Evolutionary conservation across 92 coral and sea anemone genomes (phyloP).

Genomic region (Epizoanthus illoricatus): DNA sequence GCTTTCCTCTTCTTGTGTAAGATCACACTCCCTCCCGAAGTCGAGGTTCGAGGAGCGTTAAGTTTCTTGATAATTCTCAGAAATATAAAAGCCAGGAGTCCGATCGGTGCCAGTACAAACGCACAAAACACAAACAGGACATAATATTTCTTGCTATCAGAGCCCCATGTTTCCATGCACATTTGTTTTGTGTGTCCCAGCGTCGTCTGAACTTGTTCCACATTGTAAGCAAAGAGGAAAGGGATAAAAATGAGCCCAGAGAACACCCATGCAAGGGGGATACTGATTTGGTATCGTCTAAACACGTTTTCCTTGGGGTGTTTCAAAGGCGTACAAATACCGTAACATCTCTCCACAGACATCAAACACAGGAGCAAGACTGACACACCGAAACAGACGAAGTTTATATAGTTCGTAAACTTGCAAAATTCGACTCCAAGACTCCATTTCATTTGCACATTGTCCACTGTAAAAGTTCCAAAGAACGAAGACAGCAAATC

Average conservation of each 20-base stretch:
- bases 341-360: constrained; percentile 67
- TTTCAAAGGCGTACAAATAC: constrained; percentile 62
- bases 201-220: constrained; percentile 40
- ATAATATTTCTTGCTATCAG: constrained; percentile 37
- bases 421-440: constrained; percentile 73
- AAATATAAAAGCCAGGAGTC: constrained; percentile 44
- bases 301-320: constrained; percentile 50
- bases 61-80: constrained; percentile 61
- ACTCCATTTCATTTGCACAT: constrained; percentile 76
- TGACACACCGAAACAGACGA: constrained; percentile 58
- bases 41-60: constrained; percentile 59
- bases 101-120: constrained; percentile 53
- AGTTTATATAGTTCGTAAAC: constrained; percentile 58
- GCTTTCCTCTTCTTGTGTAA: constrained; percentile 68
- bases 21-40: constrained; percentile 91
- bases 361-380: constrained; percentile 59
- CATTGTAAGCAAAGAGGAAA: constrained; percentile 63
- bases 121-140: constrained; percentile 46
- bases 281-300: constrained; percentile 36
- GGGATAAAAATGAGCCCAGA: constrained; percentile 58
- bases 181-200: constrained; percentile 52
- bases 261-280: constrained; percentile 59
- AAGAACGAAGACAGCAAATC: constrained; percentile 72
- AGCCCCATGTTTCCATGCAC: constrained; percentile 69
- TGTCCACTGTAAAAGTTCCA: constrained; percentile 81